Evolutionary conservation across 2,113 vertebrate genomes (phyloP).

Genomic region (Columbina picui): DNA sequence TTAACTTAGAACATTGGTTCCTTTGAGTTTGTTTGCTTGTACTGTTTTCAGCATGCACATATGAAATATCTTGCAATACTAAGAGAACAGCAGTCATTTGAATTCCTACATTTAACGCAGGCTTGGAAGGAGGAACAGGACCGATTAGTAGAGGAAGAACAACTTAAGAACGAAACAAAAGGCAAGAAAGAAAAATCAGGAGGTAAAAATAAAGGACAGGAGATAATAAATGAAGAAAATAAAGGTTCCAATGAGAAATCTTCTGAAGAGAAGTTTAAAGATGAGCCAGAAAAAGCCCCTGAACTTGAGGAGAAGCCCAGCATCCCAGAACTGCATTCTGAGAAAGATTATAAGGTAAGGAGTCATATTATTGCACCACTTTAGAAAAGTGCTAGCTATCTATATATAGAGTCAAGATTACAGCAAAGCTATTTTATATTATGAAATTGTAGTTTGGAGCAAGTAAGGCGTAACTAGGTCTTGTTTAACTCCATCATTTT

Average conservation of each 20-base stretch:
- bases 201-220: conserved; percentile 58
- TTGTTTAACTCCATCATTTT: background rate
- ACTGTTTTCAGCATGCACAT: background rate
- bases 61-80: background rate
- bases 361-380: background rate
- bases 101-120: conserved; percentile 55
- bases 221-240: conserved; percentile 3
- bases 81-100: background rate
- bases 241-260: conserved; percentile 14
- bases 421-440: background rate
- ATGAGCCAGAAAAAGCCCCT: conserved; percentile 28
- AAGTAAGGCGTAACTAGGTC: background rate
- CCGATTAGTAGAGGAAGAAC: conserved; percentile 72
- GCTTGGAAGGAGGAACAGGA: conserved; percentile 83
- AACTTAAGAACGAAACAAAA: conserved; percentile 69
- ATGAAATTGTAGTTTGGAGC: background rate
- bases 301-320: background rate
- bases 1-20: background rate
- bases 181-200: conserved; percentile 41
- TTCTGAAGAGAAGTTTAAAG: conserved; percentile 30
- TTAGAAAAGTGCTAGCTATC: background rate
- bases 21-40: background rate
- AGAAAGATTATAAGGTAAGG: conserved; percentile 70
- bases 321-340: background rate
- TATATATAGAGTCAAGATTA: background rate